Evolutionary conservation across 2,888 invertebrate species (phyloP).

Genomic region (Xestobium rufovillosum): DNA sequence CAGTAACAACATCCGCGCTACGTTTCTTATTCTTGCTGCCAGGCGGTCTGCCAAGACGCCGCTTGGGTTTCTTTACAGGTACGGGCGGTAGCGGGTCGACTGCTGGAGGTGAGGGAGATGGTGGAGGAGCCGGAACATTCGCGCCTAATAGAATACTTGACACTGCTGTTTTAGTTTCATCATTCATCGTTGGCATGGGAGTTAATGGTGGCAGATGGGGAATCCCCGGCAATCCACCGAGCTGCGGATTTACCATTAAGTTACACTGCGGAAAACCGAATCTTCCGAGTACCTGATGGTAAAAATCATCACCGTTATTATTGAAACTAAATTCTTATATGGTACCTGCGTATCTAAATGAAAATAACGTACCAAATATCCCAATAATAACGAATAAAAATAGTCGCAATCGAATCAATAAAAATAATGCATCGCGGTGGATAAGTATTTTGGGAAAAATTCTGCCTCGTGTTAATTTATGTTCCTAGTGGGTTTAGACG

Average conservation of each 20-base stretch:
- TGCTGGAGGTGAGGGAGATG: background rate
- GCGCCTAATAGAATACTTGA: conserved; percentile 23
- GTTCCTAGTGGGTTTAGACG: too few relatives aligned
- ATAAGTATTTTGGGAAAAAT: too few relatives aligned
- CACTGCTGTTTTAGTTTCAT: conserved; percentile 29
- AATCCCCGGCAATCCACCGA: conserved; percentile 35
- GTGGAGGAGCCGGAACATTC: conserved; percentile 7
- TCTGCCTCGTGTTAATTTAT: too few relatives aligned
- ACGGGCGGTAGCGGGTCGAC: conserved; percentile 3
- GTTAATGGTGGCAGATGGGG: conserved; percentile 23
- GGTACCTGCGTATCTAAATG: too few relatives aligned
- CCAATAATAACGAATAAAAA: too few relatives aligned
- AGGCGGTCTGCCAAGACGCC: conserved; percentile 29
- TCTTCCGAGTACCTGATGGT: conserved; percentile 37
- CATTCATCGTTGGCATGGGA: conserved; percentile 16
- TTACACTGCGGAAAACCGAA: conserved; percentile 39
- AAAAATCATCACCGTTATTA: too few relatives aligned
- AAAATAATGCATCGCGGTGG: too few relatives aligned
- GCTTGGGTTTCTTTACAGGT: conserved; percentile 19
- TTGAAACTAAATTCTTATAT: too few relatives aligned
- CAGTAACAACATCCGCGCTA: conserved; percentile 17
- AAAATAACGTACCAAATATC: too few relatives aligned
- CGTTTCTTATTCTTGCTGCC: conserved; percentile 28
- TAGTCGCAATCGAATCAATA: too few relatives aligned
- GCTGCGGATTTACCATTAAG: conserved; percentile 43